Evolutionary conservation across 2,113 vertebrate genomes (phyloP).

Genomic region (Eulacestoma nigropectus): DNA sequence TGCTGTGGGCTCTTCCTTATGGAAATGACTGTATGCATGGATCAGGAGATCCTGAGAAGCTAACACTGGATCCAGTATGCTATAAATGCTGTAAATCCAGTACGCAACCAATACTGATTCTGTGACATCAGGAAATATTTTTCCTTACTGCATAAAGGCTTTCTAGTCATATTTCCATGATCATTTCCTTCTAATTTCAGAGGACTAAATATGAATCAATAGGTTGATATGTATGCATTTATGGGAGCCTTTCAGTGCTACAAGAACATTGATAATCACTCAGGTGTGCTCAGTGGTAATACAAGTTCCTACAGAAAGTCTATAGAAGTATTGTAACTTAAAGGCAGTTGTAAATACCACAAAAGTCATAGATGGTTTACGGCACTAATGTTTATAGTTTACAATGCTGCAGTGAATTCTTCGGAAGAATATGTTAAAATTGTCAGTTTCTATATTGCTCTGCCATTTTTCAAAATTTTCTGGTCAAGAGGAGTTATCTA

Average conservation of each 20-base stretch:
- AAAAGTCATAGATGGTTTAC: background rate
- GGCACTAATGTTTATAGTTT: background rate
- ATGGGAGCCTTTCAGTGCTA: background rate
- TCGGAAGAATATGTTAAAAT: background rate
- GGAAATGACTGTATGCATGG: background rate
- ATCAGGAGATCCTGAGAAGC: background rate
- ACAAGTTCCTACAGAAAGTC: background rate
- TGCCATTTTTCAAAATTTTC: background rate
- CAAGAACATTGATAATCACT: background rate
- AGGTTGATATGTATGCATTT: background rate
- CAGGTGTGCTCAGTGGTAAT: background rate
- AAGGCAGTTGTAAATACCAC: background rate
- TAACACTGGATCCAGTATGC: background rate
- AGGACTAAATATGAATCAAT: background rate
- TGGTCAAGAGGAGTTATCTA: background rate
- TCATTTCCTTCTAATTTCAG: background rate
- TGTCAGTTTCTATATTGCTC: background rate
- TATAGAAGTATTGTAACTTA: background rate
- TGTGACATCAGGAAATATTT: background rate
- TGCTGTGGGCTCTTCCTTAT: background rate
- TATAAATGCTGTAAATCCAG: background rate
- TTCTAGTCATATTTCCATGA: background rate
- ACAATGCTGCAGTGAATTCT: background rate
- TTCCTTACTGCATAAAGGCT: background rate
- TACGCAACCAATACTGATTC: background rate